Conservation (phyloP, 2,888 invertebrate genomes). For the Eristalis intricaria region DNA sequence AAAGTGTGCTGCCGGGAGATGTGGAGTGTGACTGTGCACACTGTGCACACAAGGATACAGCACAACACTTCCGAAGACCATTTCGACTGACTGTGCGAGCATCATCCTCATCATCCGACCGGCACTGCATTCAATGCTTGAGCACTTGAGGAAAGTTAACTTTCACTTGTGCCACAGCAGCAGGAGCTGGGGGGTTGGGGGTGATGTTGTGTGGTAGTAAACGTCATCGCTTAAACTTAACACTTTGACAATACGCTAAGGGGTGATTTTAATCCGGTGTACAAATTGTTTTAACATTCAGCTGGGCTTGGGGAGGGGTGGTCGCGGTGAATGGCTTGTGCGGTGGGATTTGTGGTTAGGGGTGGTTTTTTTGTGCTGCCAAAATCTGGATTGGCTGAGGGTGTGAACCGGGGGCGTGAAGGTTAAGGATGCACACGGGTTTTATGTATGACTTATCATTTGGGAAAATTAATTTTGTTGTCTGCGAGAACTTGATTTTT, state of each 20-base stretch:
- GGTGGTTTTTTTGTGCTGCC: slow-evolving; percentile 19
- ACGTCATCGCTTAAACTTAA: slow-evolving; percentile 69
- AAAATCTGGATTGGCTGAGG: slow-evolving; percentile 26
- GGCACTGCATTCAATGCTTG: slow-evolving; percentile 50
- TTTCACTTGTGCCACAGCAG: slow-evolving; percentile 62
- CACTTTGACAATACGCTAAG: slow-evolving; percentile 77
- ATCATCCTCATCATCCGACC: slow-evolving; percentile 60
- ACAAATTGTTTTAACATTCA: slow-evolving; percentile 78
- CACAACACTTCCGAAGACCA: slow-evolving; percentile 61
- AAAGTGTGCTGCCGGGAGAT: slow-evolving; percentile 25
- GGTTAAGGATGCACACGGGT: slow-evolving; percentile 60
- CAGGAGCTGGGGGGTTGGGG: slow-evolving; percentile 3
- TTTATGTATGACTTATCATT: slow-evolving; percentile 57
- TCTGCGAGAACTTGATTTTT: slow-evolving; percentile 42
- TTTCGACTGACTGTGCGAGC: slow-evolving; percentile 32
- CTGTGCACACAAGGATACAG: slow-evolving; percentile 56
- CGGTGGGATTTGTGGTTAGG: slow-evolving; percentile 44
- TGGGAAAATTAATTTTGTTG: slow-evolving; percentile 69
- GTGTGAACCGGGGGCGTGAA: slow-evolving; percentile 53
- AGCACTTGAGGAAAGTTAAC: slow-evolving; percentile 54
- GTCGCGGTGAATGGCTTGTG: slow-evolving; percentile 39
- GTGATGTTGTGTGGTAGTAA: slow-evolving; percentile 36
- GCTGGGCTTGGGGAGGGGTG: slow-evolving; percentile 9
- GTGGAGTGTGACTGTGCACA: slow-evolving; percentile 31
- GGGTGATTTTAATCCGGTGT: slow-evolving; percentile 80